Percentiles rank a stretch among this genome's conserved stretches.
phyloP scores from a whole-genome alignment of 2,888 invertebrate species.

The Mactromeris polynyma region DNA sequence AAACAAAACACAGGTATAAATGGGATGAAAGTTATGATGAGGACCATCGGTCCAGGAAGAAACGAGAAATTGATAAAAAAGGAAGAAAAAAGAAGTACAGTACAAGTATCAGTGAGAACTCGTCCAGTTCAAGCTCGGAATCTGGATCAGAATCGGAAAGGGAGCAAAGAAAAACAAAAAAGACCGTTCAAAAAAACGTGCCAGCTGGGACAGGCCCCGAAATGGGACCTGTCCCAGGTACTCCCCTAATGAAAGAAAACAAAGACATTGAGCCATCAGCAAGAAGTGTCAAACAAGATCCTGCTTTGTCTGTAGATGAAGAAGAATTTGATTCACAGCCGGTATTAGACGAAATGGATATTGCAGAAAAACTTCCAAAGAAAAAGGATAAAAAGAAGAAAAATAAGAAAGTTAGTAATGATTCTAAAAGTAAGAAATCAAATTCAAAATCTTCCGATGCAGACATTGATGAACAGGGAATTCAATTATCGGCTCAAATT shows the following conservation, averaged over 20 bases:
- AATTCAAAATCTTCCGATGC: not conserved
- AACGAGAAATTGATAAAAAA: constrained; percentile 39
- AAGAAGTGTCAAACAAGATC: not conserved
- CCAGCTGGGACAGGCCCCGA: constrained; percentile 70
- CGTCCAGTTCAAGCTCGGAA: constrained; percentile 53
- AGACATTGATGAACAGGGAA: not conserved
- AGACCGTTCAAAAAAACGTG: constrained; percentile 72
- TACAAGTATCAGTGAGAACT: constrained; percentile 53
- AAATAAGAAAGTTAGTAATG: constrained; percentile 23
- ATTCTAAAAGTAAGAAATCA: constrained; percentile 14
- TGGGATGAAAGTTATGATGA: constrained; percentile 55
- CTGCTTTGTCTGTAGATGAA: not conserved
- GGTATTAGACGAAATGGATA: not conserved
- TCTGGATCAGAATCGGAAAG: constrained; percentile 52
- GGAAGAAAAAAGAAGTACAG: constrained; percentile 47
- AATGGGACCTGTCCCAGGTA: constrained; percentile 71
- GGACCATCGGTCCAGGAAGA: constrained; percentile 47
- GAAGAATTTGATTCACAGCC: not conserved
- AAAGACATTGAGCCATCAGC: constrained; percentile 29
- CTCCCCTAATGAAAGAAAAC: constrained; percentile 56
- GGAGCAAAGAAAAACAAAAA: constrained; percentile 42
- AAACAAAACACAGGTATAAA: constrained; percentile 40
- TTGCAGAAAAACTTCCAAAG: not conserved
- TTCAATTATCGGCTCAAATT: too few relatives aligned
- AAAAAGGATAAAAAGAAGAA: constrained; percentile 28